Conservation (phyloP, 1,140 invertebrate genomes). For the Sycophila sp. region DNA sequence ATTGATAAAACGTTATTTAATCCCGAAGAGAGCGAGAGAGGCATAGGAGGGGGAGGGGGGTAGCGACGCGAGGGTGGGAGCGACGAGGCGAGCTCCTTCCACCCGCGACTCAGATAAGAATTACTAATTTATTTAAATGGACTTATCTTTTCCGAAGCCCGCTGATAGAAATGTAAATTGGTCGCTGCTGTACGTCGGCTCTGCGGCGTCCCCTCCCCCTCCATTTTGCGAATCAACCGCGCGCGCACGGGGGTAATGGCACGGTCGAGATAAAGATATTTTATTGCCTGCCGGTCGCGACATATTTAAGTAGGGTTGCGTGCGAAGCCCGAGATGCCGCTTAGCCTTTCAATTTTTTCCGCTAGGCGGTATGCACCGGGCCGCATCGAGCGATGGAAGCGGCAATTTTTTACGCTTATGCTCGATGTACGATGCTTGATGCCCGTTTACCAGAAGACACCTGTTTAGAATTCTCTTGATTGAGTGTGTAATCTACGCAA, state of each 20-base stretch:
- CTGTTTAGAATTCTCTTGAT: neutral
- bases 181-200: conserved; percentile 50
- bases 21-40: conserved; percentile 37
- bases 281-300: conserved; percentile 63
- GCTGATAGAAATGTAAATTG: conserved; percentile 68
- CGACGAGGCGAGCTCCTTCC: conserved; percentile 26
- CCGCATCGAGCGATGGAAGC: neutral
- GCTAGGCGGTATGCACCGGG: too few species aligned
- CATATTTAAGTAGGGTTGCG: conserved; percentile 62
- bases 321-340: neutral
- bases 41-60: neutral
- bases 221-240: conserved; percentile 54
- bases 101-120: conserved; percentile 58
- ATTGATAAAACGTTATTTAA: conserved; percentile 68
- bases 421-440: neutral
- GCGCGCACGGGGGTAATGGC: conserved; percentile 58
- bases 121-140: conserved; percentile 69
- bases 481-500: too few species aligned
- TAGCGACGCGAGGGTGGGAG: neutral
- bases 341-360: neutral
- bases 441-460: neutral
- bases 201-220: neutral
- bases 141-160: conserved; percentile 66
- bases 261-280: conserved; percentile 67
- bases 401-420: conserved; percentile 18